Conservation (phyloP, 2,797 vertebrate genomes). For the Spondyliosoma cantharus region DNA sequence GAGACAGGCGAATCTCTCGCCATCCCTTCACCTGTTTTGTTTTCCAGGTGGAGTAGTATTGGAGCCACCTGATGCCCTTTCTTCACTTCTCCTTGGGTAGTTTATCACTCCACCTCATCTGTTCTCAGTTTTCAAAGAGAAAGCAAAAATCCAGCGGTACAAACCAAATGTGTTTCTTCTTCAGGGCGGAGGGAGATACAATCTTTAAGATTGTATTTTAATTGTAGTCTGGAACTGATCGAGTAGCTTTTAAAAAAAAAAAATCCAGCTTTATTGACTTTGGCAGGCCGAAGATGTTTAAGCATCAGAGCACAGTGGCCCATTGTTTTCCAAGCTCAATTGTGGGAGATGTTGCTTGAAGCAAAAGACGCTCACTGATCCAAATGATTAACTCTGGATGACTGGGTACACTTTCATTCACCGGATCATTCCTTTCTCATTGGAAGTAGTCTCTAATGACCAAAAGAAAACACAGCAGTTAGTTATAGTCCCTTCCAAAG, state of each 20-base stretch:
- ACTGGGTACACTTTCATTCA: slow-evolving; percentile 21
- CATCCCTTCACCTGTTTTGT: slow-evolving; percentile 67
- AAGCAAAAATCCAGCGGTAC: slow-evolving; percentile 24
- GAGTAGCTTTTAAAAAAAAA: slow-evolving; percentile 19
- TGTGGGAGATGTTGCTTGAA: slow-evolving; percentile 28
- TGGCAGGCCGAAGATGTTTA: slow-evolving; percentile 31
- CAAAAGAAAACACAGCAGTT: not conserved
- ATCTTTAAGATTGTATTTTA: slow-evolving; percentile 27
- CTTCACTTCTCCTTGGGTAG: slow-evolving; percentile 21
- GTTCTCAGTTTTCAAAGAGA: slow-evolving; percentile 30
- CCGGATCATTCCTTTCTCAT: slow-evolving; percentile 23
- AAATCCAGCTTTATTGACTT: slow-evolving; percentile 49
- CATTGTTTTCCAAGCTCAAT: slow-evolving; percentile 38
- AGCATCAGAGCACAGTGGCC: slow-evolving; percentile 35
- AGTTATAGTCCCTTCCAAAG: slow-evolving; percentile 6
- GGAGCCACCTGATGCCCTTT: slow-evolving; percentile 27
- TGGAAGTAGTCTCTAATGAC: slow-evolving; percentile 19
- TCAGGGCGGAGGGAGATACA: slow-evolving; percentile 34
- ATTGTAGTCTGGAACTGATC: slow-evolving; percentile 29
- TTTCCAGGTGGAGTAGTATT: slow-evolving; percentile 64
- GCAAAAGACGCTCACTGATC: slow-evolving; percentile 49
- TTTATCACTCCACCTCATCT: slow-evolving; percentile 42
- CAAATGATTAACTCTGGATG: slow-evolving; percentile 41
- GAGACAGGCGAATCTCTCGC: slow-evolving; percentile 42
- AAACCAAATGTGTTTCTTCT: slow-evolving; percentile 36